phyloP scores from a whole-genome alignment of 1,140 invertebrate genomes.

The Trachymyrmex septentrionalis region DNA sequence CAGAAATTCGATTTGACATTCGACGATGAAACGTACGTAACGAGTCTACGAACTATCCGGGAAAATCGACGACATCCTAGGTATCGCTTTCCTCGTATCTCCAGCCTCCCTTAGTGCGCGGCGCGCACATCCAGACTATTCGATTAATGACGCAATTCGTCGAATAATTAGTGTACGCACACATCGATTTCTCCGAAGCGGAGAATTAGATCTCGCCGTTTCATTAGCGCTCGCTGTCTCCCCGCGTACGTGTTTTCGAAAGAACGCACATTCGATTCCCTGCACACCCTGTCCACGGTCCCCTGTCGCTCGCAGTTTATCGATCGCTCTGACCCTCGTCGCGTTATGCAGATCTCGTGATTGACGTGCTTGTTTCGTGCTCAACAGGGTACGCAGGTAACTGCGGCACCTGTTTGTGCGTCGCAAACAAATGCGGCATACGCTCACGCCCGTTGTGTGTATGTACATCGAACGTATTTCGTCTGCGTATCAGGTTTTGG shows the following conservation, averaged over 20 bases:
- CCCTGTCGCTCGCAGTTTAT: not conserved
- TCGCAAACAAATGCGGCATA: slow-evolving; percentile 76
- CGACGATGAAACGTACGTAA: slow-evolving; percentile 75
- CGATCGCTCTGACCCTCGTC: slow-evolving; percentile 51
- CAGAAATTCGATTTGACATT: slow-evolving; percentile 76
- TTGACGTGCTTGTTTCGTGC: slow-evolving; percentile 67
- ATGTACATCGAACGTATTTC: slow-evolving; percentile 26
- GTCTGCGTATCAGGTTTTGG: slow-evolving; percentile 27
- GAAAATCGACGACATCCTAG: slow-evolving; percentile 1
- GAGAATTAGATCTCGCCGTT: slow-evolving; percentile 37
- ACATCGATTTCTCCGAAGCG: not conserved
- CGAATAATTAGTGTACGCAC: slow-evolving; percentile 70
- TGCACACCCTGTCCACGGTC: no score
- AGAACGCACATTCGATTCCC: not conserved
- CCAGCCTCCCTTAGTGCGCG: not conserved
- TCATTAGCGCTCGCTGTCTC: not conserved
- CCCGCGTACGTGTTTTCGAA: not conserved
- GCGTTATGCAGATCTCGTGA: slow-evolving; percentile 57
- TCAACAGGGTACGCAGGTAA: slow-evolving; percentile 58
- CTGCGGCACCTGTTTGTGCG: slow-evolving; percentile 78
- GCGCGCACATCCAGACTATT: slow-evolving; percentile 60
- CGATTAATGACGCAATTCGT: slow-evolving; percentile 69
- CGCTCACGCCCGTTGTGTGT: slow-evolving; percentile 27
- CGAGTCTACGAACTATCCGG: slow-evolving; percentile 72
- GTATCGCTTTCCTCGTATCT: not conserved